A percentile compares a stretch with the other conserved stretches of the same genome.
phyloP scores from a whole-genome alignment of 2,797 vertebrate species.

The Acrossocheilus fasciatus region DNA sequence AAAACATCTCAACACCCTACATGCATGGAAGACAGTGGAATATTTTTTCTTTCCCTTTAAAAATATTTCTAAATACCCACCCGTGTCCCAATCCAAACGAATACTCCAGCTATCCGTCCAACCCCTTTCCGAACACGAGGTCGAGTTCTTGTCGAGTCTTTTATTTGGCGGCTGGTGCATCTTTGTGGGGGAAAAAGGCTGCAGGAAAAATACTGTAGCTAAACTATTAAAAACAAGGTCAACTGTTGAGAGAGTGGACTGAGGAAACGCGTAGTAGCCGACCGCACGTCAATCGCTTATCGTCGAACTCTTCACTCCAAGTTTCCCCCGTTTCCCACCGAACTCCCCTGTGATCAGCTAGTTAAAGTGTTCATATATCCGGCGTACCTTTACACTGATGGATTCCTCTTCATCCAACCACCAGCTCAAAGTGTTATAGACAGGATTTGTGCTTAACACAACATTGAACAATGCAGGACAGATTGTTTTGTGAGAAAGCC shows the following conservation, averaged over 20 bases:
- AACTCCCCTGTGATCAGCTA: constrained; percentile 18
- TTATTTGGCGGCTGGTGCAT: constrained; percentile 83
- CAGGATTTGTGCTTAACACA: constrained; percentile 47
- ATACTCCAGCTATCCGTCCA: constrained; percentile 68
- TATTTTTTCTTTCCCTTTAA: constrained; percentile 67
- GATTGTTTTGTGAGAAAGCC: neutral
- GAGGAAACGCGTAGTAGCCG: neutral
- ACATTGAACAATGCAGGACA: constrained; percentile 8
- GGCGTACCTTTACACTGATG: constrained; percentile 33
- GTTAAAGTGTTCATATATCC: constrained; percentile 4
- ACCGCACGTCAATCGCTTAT: neutral
- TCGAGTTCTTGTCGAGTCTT: constrained; percentile 73
- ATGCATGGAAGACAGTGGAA: constrained; percentile 85
- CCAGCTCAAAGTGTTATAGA: constrained; percentile 24
- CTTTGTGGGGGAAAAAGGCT: constrained; percentile 76
- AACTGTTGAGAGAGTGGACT: constrained; percentile 58
- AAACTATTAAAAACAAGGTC: constrained; percentile 48
- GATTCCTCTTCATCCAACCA: constrained; percentile 5
- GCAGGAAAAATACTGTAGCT: constrained; percentile 68
- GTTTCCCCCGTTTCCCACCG: neutral
- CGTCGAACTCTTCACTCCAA: neutral
- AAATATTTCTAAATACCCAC: constrained; percentile 68
- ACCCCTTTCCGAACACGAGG: constrained; percentile 65
- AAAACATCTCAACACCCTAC: constrained; percentile 80
- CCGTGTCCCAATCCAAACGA: constrained; percentile 54